phyloP scores from a whole-genome alignment of 2,888 invertebrate genomes.

The Teleogryllus oceanicus region DNA sequence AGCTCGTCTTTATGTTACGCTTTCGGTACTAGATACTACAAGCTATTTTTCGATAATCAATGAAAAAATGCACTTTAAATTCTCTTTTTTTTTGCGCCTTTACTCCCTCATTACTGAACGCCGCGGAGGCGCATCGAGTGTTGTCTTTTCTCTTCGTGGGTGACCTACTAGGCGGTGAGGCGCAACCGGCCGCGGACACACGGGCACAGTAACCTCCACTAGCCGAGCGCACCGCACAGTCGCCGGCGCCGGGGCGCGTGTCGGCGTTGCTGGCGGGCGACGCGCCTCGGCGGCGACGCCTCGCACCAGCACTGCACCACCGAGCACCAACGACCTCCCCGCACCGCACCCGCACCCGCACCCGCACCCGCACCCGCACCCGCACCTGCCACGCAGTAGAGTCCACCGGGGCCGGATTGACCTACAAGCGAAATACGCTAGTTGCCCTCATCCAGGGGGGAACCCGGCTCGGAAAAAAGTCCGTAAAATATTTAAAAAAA shows the following conservation, averaged over 20 bases:
- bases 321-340: background rate
- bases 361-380: background rate
- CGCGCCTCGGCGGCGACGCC: background rate
- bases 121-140: too few relatives aligned
- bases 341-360: background rate
- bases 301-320: conserved; percentile 7
- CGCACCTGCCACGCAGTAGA: background rate
- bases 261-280: background rate
- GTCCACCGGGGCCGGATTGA: too few relatives aligned
- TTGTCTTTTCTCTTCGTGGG: background rate
- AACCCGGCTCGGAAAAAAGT: too few relatives aligned
- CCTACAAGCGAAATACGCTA: too few relatives aligned
- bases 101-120: too few relatives aligned
- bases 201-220: background rate
- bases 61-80: too few relatives aligned
- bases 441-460: too few relatives aligned
- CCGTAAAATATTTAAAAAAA: too few relatives aligned
- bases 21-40: too few relatives aligned
- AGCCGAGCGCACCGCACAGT: conserved; percentile 3
- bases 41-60: too few relatives aligned
- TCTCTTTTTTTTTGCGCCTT: too few relatives aligned
- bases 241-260: background rate
- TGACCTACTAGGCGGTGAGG: background rate
- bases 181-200: conserved; percentile 2
- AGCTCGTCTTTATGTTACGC: too few relatives aligned